Conservation (phyloP, 2,888 invertebrate genomes). For the Parnassius glacialis region DNA sequence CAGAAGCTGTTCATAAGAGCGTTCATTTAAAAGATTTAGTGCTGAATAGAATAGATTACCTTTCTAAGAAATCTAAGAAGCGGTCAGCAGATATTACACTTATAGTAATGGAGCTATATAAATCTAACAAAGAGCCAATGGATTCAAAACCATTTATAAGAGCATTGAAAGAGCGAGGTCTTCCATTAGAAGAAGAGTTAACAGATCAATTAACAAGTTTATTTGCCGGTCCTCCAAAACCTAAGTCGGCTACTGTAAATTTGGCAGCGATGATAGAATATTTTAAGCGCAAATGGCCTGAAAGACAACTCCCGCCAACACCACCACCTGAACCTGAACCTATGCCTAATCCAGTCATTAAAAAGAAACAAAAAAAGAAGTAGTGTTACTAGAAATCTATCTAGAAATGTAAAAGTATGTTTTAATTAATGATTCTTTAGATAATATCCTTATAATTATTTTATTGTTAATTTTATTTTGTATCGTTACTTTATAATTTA, state of each 20-base stretch:
- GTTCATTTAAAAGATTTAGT: slow-evolving; percentile 42
- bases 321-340: slow-evolving; percentile 36
- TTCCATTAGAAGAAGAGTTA: slow-evolving; percentile 42
- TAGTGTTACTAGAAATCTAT: slow-evolving; percentile 12
- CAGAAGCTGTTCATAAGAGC: slow-evolving; percentile 27
- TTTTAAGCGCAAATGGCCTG: slow-evolving; percentile 51
- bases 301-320: slow-evolving; percentile 45
- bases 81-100: slow-evolving; percentile 44
- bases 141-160: slow-evolving; percentile 35
- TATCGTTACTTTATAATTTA: neutral
- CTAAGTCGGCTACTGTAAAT: slow-evolving; percentile 39
- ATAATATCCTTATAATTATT: neutral
- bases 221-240: slow-evolving; percentile 42
- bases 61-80: slow-evolving; percentile 43
- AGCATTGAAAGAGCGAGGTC: slow-evolving; percentile 34
- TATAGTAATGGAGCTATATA: slow-evolving; percentile 39
- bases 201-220: slow-evolving; percentile 37
- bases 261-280: slow-evolving; percentile 45
- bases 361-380: slow-evolving; percentile 32
- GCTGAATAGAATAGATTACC: slow-evolving; percentile 42
- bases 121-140: slow-evolving; percentile 34
- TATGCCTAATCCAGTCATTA: slow-evolving; percentile 12
- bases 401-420: too few species aligned
- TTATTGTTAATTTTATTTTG: neutral
- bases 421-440: too few species aligned